These are phyloP conservation scores for Mizuhopecten yessoensis DNA, from an alignment of 1,140 invertebrate genomes.

Conservation along the genomic window DNA sequence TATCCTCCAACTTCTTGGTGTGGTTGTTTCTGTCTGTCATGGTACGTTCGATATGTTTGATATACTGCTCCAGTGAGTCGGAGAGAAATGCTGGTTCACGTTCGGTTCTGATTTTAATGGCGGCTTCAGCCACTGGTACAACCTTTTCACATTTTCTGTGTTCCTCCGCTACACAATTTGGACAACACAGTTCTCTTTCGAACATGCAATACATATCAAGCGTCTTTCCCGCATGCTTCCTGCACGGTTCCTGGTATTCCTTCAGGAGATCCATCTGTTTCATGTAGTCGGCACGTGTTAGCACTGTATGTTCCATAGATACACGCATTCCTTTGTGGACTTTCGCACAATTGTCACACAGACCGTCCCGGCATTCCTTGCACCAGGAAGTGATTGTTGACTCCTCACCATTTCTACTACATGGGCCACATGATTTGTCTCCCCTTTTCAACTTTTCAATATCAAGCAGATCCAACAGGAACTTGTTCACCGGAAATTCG, in stretches of 20 bases:
- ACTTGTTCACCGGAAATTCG: conserved; percentile 58
- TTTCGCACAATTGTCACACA: conserved; percentile 60
- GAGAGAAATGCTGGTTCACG: conserved; percentile 58
- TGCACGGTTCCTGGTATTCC: conserved; percentile 55
- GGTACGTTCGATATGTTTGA: conserved; percentile 53
- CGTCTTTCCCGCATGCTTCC: conserved; percentile 57
- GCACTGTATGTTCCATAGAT: conserved; percentile 63
- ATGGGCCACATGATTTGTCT: conserved; percentile 61
- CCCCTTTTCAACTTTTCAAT: conserved; percentile 58
- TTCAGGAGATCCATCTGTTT: conserved; percentile 59
- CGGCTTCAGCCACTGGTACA: conserved; percentile 55
- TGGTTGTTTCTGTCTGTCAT: conserved; percentile 54
- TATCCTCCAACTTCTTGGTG: conserved; percentile 50
- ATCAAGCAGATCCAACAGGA: conserved; percentile 59
- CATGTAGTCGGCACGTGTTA: conserved; percentile 58
- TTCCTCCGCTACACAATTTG: conserved; percentile 63
- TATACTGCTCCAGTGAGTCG: conserved; percentile 54
- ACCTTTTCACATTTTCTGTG: conserved; percentile 61
- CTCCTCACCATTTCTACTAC: conserved; percentile 55
- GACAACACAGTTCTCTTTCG: conserved; percentile 61
- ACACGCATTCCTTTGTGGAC: conserved; percentile 62
- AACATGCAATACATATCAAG: conserved; percentile 57
- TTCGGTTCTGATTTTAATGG: conserved; percentile 52
- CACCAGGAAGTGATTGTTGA: conserved; percentile 57
- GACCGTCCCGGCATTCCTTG: conserved; percentile 61